Evolutionary conservation across 2,888 invertebrate species (phyloP).

Genomic region (Lapara coniferarum): DNA sequence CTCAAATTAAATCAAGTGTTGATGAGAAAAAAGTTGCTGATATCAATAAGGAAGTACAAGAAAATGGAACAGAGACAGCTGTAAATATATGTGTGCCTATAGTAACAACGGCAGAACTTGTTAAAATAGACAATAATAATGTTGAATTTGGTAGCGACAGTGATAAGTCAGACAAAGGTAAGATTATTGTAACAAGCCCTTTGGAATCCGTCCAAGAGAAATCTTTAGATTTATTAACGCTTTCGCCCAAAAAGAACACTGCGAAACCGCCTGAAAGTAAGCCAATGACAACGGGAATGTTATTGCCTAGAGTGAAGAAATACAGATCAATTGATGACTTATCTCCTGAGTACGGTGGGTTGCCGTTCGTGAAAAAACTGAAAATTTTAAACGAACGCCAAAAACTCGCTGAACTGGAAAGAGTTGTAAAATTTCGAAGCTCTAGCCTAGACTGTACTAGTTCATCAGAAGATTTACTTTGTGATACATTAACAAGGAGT

Average conservation of each 20-base stretch:
- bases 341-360: slow-evolving; percentile 92
- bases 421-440: slow-evolving; percentile 89
- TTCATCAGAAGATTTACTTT: slow-evolving; percentile 83
- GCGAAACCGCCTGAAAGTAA: slow-evolving; percentile 56
- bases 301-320: slow-evolving; percentile 83
- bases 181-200: slow-evolving; percentile 72
- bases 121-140: slow-evolving; percentile 80
- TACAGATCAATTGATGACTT: slow-evolving; percentile 94
- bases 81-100: slow-evolving; percentile 68
- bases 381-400: slow-evolving; percentile 95
- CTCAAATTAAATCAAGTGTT: slow-evolving; percentile 64
- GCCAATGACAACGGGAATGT: slow-evolving; percentile 52
- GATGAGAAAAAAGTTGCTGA: slow-evolving; percentile 65
- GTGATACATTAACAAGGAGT: slow-evolving; percentile 87
- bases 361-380: slow-evolving; percentile 94
- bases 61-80: slow-evolving; percentile 51
- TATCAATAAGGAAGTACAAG: slow-evolving; percentile 48
- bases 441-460: slow-evolving; percentile 90
- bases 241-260: slow-evolving; percentile 66
- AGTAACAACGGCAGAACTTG: slow-evolving; percentile 76
- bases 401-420: slow-evolving; percentile 92
- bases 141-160: slow-evolving; percentile 64
- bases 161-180: slow-evolving; percentile 69
- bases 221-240: slow-evolving; percentile 72
- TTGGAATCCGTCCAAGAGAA: slow-evolving; percentile 77